Base-by-base conservation (phyloP, 2,797 vertebrate genomes). In the Sciurus carolinensis region DNA sequence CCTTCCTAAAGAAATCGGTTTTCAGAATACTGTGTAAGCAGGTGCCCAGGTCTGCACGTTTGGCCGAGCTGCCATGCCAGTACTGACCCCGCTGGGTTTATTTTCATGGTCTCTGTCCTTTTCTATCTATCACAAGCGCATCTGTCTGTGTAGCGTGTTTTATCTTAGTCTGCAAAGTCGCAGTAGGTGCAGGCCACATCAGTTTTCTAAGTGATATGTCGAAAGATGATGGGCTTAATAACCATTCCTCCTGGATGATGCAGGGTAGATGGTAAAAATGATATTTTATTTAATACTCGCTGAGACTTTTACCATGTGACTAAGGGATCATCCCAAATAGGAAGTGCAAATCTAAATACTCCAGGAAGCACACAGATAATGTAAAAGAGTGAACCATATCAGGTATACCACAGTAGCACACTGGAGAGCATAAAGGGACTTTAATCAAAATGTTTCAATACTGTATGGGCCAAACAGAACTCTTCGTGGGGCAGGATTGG, bases 201-300 rank as follows among this genome's bases (percentile, higher is more conserved):
- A 69, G 17, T 90, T 90, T 52, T 87, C n/a, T 42, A 18, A 30
- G 67, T 71, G 28, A 1, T 26, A 9, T 39, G 47, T 88, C 90
- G 85, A 62, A 75, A 73, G 85, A 42, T 85, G 42, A 59, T 4
- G 73, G 81, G 52, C 54, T 71, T 93, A 75, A 84, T 59, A 52
- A 72, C 44, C 24, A 36, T 47, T 72, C n/a, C 62, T 88, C 94
- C 59, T 87, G 69, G 66, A 72, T 20, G 67, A 62, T 22, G 30
- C 62, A 12, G 44, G 22, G 17, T 72, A 75, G 26, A 54, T 75
- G 84, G 73, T 20, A 44, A 24, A 76, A 73, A 9, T 44, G 14
- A 59, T 75, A 57, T 15, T 86, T 66, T 91, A 15, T 59, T 92
- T 90, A 44, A 79, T 79, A 87, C 88, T 44, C 47, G 72, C 26